A percentile compares a stretch with the other conserved stretches of the same genome.
Conservation (phyloP, 2,888 invertebrate species). For the Nomada flava region DNA sequence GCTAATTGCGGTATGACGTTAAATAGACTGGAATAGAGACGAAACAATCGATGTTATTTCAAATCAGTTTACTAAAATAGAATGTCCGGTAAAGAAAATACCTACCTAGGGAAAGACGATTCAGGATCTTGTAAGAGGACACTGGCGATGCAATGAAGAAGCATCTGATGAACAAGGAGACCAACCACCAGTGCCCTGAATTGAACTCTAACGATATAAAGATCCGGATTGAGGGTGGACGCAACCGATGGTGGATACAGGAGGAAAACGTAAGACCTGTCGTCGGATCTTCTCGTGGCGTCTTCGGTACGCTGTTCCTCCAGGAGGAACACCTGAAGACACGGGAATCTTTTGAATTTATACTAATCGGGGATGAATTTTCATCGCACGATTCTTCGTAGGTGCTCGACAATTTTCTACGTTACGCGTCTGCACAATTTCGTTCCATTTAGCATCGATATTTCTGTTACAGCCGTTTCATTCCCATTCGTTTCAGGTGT, state of each 20-base stretch:
- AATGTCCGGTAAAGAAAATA: background rate
- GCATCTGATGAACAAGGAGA: constrained; percentile 95
- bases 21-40: constrained; percentile 80
- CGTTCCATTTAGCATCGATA: too few species aligned
- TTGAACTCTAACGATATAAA: constrained; percentile 93
- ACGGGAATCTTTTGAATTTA: constrained; percentile 27
- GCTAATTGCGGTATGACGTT: constrained; percentile 82
- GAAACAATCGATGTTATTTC: too few species aligned
- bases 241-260: constrained; percentile 92
- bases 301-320: constrained; percentile 86
- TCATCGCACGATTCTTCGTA: constrained; percentile 53
- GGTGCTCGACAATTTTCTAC: constrained; percentile 34
- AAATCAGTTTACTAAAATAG: too few species aligned
- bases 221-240: constrained; percentile 90
- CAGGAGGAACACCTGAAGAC: constrained; percentile 86
- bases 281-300: constrained; percentile 86
- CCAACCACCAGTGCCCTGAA: constrained; percentile 95
- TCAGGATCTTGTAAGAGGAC: constrained; percentile 91
- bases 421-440: background rate
- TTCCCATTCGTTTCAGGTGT: background rate
- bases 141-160: constrained; percentile 95
- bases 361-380: background rate
- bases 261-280: constrained; percentile 95
- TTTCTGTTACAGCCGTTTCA: too few species aligned
- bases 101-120: constrained; percentile 87